Evolutionary conservation across 2,888 invertebrate genomes (phyloP).

Genomic region (Geotrupes spiniger): DNA sequence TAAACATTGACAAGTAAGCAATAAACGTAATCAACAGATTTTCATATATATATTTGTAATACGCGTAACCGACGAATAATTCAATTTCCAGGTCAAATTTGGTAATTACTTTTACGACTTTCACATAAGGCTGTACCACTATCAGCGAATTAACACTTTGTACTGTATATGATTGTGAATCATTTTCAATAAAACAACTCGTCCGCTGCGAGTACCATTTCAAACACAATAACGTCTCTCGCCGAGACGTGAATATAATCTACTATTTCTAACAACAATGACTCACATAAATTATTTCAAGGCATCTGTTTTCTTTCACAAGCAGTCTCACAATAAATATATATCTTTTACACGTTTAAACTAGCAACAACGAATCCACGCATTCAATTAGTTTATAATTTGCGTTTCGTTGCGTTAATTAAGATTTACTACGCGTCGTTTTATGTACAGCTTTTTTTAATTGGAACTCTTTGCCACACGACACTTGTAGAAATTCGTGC

Average conservation of each 20-base stretch:
- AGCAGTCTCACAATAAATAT: slow-evolving; percentile 24
- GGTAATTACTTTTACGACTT: neutral
- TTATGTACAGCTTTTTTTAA: no score
- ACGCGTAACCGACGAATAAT: neutral
- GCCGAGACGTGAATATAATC: no score
- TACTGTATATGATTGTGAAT: neutral
- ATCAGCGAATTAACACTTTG: neutral
- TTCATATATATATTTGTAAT: neutral
- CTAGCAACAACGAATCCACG: no score
- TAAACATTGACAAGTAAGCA: slow-evolving; percentile 4
- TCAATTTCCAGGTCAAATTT: neutral
- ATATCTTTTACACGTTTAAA: no score
- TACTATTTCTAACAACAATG: neutral
- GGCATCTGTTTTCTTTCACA: slow-evolving; percentile 27
- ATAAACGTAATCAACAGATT: slow-evolving; percentile 1
- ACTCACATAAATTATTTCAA: slow-evolving; percentile 19
- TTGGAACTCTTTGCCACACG: no score
- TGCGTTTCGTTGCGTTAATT: no score
- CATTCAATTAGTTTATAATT: no score
- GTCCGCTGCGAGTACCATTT: no score
- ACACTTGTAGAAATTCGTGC: no score
- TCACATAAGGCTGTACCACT: neutral
- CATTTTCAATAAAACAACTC: slow-evolving; percentile 1
- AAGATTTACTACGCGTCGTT: no score
- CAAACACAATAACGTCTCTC: no score